Base-by-base conservation (phyloP, 2,113 vertebrate genomes). In the Myodes glareolus region DNA sequence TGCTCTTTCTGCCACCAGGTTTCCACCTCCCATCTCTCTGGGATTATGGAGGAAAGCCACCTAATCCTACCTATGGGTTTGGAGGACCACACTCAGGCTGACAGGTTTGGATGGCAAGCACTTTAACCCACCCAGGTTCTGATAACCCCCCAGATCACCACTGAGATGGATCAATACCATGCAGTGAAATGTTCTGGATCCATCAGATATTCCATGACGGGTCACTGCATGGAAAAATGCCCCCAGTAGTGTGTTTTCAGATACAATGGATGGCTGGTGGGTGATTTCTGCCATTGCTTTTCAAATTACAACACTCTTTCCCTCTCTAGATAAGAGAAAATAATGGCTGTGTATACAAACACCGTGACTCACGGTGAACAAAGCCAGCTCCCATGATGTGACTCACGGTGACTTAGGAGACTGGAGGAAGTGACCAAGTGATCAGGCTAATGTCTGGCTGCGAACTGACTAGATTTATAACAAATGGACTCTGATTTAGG, bases 401-500 rank as follows among this genome's bases (percentile, higher is more conserved):
- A 97, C 81, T 98, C 94, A 96, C 16, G 13, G 0, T 42, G 42
- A 16, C 70, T 86, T 55, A 16, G 67, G 84, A 96, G 45, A 63
- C 5, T 14, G 19, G 92, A 39, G 88, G 55, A 84, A 92, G 81
- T 67, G 88, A 81, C 75, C 42, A 73, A 29, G 70, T 8, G 17
- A 84, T n/a, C 13, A 84, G 70, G 45, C n/a, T 52, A 65, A 89
- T 88, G 90, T 58, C 58, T 84, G 47, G n/a, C 50, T 97, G 78
- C 87, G 87, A 90, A 84, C 96, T 72, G 82, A 55, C n/a, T 78
- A 77, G 70, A 90, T 87, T 90, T 89, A 90, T 39, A 77, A 19
- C 47, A 58, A 47, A 58, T 31, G 85, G 33, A 82, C 88, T 97
- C 42, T 90, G 70, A 90, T 70, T 82, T 85, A n/a, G 70, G 80